Evolutionary conservation across 1,140 invertebrate genomes (phyloP), one percentile per base, ranked within the genome.

Genomic region (Lucilia cuprina): DNA sequence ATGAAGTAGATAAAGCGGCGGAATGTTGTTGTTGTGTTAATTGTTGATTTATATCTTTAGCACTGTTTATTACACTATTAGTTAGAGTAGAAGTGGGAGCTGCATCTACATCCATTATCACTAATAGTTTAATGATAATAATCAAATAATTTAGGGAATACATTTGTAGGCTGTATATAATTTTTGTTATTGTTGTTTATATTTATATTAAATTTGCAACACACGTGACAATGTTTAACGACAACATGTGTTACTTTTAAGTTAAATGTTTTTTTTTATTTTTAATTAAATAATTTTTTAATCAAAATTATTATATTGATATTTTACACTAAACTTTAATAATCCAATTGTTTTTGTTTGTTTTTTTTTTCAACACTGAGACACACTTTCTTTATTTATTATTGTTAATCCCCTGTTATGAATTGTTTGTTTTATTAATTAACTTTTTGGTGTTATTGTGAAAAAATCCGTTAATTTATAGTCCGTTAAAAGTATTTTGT

Each of bases 121-220:
- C 41, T 80, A 80, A 80, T 49, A 80, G 41, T 17, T 80, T 80
- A 50, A 80, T 21, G 47, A 80, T 80, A 78, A 70, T 35, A 34
- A 74, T 80, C 55, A 77, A 35, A 35, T 8, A 2, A 5, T 74
- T 83, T 75, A 86, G 82, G 34, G 85, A 75, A 85, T 86, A 88
- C 3, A 87, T 86, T 83, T 85, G 80, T 75, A 77, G 82, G 77
- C 14, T 87, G 25, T 30, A 30, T 30, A 30, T 30, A 30, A 30
- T 30, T 30, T 2, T 30, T 30, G 35, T 87, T 87, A 65, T 30
- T 77, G 49, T 84, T 70, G 41, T 70, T 83, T 82, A 80, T 83
- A 83, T 83, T 84, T 75, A 10, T 85, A 77, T 80, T 74, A 83
- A 30, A 82, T 85, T 84, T 80, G 83, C 83, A 84, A 83, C 83